Percentiles rank a stretch among this genome's conserved stretches.
Evolutionary conservation across 2,113 vertebrate species (phyloP).

Genomic region (Aegithalos caudatus): DNA sequence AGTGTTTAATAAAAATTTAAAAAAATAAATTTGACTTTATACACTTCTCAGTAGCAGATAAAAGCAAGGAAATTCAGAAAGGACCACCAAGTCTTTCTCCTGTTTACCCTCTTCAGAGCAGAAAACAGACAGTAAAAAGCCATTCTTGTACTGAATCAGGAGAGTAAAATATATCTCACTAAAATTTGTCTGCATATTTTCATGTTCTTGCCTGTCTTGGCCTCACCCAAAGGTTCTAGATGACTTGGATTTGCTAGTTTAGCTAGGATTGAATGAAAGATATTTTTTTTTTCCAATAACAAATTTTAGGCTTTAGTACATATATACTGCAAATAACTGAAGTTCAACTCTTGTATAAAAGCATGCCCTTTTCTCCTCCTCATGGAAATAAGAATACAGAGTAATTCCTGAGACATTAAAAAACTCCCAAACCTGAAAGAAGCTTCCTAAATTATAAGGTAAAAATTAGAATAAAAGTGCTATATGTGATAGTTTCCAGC

Average conservation of each 20-base stretch:
- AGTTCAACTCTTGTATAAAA: background rate
- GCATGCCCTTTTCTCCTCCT: accelerated
- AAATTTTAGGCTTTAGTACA: background rate
- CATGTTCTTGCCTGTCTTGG: background rate
- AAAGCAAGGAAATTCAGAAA: background rate
- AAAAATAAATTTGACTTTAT: background rate
- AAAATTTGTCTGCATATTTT: background rate
- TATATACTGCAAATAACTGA: background rate
- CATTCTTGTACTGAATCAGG: background rate
- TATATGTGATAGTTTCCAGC: background rate
- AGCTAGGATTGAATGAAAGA: background rate
- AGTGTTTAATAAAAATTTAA: background rate
- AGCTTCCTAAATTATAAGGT: background rate
- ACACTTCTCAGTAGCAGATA: background rate
- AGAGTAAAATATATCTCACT: background rate
- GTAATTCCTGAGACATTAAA: background rate
- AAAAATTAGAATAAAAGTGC: background rate
- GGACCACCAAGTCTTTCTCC: background rate
- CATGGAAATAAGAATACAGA: background rate
- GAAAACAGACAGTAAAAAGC: background rate
- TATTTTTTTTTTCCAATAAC: background rate
- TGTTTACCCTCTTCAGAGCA: background rate
- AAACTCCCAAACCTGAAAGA: background rate
- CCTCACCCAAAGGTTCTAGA: background rate
- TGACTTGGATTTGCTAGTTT: background rate